phyloP scores from a whole-genome alignment of 2,888 invertebrate species.

The Macrophya alboannulata region DNA sequence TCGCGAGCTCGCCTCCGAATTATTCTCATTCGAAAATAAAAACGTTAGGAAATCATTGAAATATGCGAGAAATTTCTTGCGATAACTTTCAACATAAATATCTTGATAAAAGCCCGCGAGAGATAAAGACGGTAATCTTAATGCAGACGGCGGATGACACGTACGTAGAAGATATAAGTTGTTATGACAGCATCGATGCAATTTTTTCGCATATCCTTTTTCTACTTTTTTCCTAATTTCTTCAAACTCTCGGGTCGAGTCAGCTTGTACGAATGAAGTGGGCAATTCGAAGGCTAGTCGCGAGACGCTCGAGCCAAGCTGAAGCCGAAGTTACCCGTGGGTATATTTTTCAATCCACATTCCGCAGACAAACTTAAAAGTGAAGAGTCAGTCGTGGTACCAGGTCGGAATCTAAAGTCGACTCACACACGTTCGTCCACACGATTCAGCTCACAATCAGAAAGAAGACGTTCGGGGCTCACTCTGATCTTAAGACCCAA shows the following conservation, averaged over 20 bases:
- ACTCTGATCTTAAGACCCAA: background rate
- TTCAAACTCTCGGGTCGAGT: background rate
- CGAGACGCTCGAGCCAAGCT: conserved; percentile 2
- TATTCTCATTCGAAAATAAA: background rate
- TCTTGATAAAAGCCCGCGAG: too few relatives aligned
- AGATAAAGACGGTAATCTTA: background rate
- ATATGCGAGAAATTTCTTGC: background rate
- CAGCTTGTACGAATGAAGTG: conserved; percentile 29
- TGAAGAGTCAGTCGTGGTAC: conserved; percentile 47
- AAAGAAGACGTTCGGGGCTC: background rate
- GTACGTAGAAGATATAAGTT: background rate
- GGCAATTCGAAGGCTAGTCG: conserved; percentile 35
- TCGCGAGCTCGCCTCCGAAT: background rate
- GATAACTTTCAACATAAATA: too few relatives aligned
- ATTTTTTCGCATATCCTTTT: background rate
- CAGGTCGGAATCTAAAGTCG: conserved; percentile 49
- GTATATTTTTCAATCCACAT: conserved; percentile 54
- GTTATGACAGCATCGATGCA: conserved; percentile 18
- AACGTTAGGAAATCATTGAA: background rate
- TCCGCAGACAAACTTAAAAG: conserved; percentile 51
- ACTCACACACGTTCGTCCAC: background rate
- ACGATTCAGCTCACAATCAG: conserved; percentile 6
- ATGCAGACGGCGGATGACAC: background rate
- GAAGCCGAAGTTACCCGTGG: conserved; percentile 29
- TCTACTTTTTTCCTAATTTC: background rate